Base-by-base conservation (phyloP, 2,888 invertebrate genomes). In the Hydriomena furcata region DNA sequence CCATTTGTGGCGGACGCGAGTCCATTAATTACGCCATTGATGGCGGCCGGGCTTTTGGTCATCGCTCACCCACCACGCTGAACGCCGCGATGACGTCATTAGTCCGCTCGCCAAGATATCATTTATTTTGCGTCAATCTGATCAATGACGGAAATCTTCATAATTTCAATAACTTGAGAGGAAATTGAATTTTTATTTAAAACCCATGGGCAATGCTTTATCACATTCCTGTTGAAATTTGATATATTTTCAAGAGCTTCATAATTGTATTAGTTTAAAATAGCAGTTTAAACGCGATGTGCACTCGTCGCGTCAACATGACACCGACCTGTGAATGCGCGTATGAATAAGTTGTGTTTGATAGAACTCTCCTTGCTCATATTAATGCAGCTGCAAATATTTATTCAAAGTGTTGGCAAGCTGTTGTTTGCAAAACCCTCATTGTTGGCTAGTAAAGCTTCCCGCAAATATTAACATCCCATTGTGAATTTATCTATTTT, bases 111-210 rank as follows among this genome's bases (percentile, higher is more conserved):
- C 5, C 27, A 17, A 25, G 20, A 45, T 27, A 55, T 55, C 45
- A 53, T 58, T 51, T 51, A 57, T 57, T 8, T 23, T 25, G 11
- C 35, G 36, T 36, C 45, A 37, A 17, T 4, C 23, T 28, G 45
- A 47, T 48, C 45, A 55, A 58, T 55, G 58, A 45, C 23, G 44
- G 47, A 51, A 45, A 48, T 45, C 28, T 55, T 10, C 52, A 53
- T 55, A 51, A 48, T 53, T 51, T 55, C 30, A 50, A 52, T 48
- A 48, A 32, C 47, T 11, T 7, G 11, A 17, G 30, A 28, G 32
- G 4, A 30, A 38, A 47, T 32, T 25, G 46, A 31, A 36, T 35
- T 43, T 38, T 48, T 34, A 31, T 31, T 7, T 25, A 8, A 25
- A 35, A 23, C 11, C 20, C 42, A 42, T n/a, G 17, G 12, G 10